A percentile compares a stretch with the other conserved stretches of the same genome.
phyloP scores from a whole-genome alignment of 2,113 vertebrate genomes.

The cat (Felis catus) region F.catus_Fca126_mat1.0 CM031420.1:80130001-80130500 shows the following conservation, averaged over 20 bases:
- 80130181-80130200: neutral
- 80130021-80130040: neutral
- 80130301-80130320: neutral
- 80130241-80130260: neutral
- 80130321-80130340: neutral
- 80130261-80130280: neutral
- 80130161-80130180: neutral
- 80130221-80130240: neutral
- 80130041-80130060: neutral
- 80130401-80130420: neutral
- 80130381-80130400: neutral
- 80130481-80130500: neutral
- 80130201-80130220: neutral
- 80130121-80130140: neutral
- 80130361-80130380: neutral
- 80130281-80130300: neutral
- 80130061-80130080: neutral
- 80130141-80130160: neutral
- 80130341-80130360: neutral
- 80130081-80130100: neutral
- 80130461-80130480: neutral
- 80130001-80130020: neutral
- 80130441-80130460: neutral
- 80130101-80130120: neutral
- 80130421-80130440: neutral